A percentile compares a stretch with the other conserved stretches of the same genome.
Evolutionary conservation across 2,888 invertebrate genomes (phyloP).

Genomic region (Eueremaeus valkanovi): DNA sequence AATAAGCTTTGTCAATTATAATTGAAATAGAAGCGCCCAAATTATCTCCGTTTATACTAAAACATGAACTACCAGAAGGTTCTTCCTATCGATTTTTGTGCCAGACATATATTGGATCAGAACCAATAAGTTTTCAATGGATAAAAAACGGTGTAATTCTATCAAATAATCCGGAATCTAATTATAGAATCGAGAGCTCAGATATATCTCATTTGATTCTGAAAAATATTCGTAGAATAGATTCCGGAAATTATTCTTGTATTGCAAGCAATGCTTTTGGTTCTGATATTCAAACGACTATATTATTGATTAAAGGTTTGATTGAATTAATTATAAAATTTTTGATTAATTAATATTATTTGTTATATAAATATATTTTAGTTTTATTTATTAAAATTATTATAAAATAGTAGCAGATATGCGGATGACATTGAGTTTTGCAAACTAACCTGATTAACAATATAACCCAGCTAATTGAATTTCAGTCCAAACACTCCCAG

Average conservation of each 20-base stretch:
- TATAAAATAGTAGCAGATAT: not conserved
- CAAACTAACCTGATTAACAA: too few relatives aligned
- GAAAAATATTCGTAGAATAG: conserved; percentile 38
- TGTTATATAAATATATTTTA: not conserved
- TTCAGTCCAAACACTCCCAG: too few relatives aligned
- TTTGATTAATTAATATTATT: not conserved
- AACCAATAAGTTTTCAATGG: conserved; percentile 41
- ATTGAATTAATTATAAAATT: too few relatives aligned
- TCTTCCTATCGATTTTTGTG: not conserved
- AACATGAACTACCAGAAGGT: not conserved
- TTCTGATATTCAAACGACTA: conserved; percentile 37
- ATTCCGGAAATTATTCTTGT: conserved; percentile 45
- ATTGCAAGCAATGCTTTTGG: conserved; percentile 40
- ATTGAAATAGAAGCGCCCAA: not conserved
- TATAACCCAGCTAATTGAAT: too few relatives aligned
- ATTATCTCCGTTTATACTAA: not conserved
- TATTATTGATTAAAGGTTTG: conserved; percentile 43
- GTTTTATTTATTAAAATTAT: not conserved
- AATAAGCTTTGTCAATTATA: not conserved
- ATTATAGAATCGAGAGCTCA: conserved; percentile 9
- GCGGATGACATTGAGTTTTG: too few relatives aligned
- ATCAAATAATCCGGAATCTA: not conserved
- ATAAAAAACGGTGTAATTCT: not conserved
- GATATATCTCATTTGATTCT: conserved; percentile 33
- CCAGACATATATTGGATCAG: conserved; percentile 18